Percentiles rank a stretch among this genome's conserved stretches.
Conservation (phyloP, 2,113 vertebrate species). For the Hymenochirus boettgeri region DNA sequence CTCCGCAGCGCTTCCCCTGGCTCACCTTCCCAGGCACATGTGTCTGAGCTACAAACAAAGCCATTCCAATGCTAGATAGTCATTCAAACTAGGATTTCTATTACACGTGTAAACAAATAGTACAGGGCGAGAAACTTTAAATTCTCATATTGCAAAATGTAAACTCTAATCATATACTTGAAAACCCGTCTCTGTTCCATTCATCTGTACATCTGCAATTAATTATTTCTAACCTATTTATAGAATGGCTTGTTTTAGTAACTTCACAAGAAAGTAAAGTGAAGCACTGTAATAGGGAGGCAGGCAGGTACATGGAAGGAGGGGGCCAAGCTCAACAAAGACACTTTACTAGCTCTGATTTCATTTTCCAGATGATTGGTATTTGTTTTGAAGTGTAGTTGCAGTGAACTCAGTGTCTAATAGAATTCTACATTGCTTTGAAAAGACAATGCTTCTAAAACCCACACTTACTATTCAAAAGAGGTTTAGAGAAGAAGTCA, state of each 20-base stretch:
- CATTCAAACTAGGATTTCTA: too few relatives aligned
- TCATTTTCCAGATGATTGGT: conserved; percentile 20
- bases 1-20: too few relatives aligned
- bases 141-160: too few relatives aligned
- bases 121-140: too few relatives aligned
- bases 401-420: neutral
- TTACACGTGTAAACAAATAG: too few relatives aligned
- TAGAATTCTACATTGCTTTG: neutral
- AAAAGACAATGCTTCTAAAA: conserved; percentile 8
- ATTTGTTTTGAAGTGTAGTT: conserved; percentile 18
- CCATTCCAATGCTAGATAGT: too few relatives aligned
- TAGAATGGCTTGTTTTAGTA: neutral
- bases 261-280: neutral
- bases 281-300: neutral
- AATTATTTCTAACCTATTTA: neutral
- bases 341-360: neutral
- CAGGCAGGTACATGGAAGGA: neutral
- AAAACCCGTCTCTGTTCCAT: too few relatives aligned
- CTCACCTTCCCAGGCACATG: too few relatives aligned
- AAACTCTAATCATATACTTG: too few relatives aligned
- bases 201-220: too few relatives aligned
- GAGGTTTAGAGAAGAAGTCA: neutral
- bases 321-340: neutral
- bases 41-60: too few relatives aligned
- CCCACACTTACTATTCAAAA: conserved; percentile 25